These are phyloP conservation scores for Brachyptera risi DNA, from an alignment of 2,888 invertebrate species.

Conservation along the genomic window DNA sequence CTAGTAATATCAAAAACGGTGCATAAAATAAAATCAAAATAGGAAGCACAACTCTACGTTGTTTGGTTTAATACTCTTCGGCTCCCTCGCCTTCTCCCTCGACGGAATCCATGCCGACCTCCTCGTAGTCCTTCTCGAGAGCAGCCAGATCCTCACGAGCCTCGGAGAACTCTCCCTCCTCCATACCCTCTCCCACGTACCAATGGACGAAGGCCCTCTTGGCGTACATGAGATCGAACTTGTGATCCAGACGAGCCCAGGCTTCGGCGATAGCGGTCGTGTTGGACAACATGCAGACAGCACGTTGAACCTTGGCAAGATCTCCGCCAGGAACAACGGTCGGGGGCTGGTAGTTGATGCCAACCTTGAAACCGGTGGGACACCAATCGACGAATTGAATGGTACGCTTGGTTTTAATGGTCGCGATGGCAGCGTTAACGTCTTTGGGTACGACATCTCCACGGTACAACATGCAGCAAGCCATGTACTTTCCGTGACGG, in stretches of 20 bases:
- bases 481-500: conserved; percentile 44
- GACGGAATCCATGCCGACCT: conserved; percentile 71
- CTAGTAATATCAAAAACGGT: no score
- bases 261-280: conserved; percentile 89
- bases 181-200: conserved; percentile 58
- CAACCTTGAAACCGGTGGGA: conserved; percentile 50
- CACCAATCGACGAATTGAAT: conserved; percentile 54
- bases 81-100: conserved; percentile 66
- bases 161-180: conserved; percentile 59
- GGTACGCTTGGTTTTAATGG: conserved; percentile 36
- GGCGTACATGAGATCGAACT: conserved; percentile 59
- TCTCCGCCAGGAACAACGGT: conserved; percentile 51
- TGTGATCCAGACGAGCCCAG: conserved; percentile 70
- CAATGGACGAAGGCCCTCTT: conserved; percentile 60
- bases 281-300: conserved; percentile 66
- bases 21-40: no score
- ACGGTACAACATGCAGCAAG: conserved; percentile 38
- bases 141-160: conserved; percentile 82
- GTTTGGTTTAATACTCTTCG: conserved; percentile 65
- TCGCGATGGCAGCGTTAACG: conserved; percentile 38
- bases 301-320: conserved; percentile 53
- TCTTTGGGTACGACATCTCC: conserved; percentile 45
- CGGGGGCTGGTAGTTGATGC: conserved; percentile 82
- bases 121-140: conserved; percentile 75
- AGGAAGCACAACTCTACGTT: no score